Conservation (phyloP, 2,888 invertebrate species). For the Lacanobia oleracea region DNA sequence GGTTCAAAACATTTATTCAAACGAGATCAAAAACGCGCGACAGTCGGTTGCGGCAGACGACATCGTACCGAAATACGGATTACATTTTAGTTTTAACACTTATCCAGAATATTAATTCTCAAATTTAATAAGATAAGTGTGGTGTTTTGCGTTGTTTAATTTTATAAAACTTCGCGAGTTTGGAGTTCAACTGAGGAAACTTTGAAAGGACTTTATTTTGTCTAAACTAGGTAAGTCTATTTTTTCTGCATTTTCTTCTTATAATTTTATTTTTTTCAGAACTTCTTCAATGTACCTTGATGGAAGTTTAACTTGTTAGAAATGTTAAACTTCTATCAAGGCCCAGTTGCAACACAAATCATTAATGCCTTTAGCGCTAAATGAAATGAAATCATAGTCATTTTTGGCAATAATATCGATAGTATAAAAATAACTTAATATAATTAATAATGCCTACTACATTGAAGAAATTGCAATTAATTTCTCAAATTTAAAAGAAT, state of each 20-base stretch:
- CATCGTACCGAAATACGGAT: slow-evolving; percentile 43
- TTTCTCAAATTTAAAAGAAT: background rate
- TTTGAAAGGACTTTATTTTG: slow-evolving; percentile 35
- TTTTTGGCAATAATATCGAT: background rate
- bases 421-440: too few relatives aligned
- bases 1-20: slow-evolving; percentile 86
- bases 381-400: background rate
- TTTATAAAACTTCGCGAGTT: slow-evolving; percentile 43
- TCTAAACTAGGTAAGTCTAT: slow-evolving; percentile 49
- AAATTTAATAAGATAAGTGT: slow-evolving; percentile 49
- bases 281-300: background rate
- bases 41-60: slow-evolving; percentile 76
- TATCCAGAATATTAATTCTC: slow-evolving; percentile 49
- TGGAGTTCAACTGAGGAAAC: slow-evolving; percentile 38
- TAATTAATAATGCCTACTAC: too few relatives aligned
- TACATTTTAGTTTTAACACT: slow-evolving; percentile 40
- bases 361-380: background rate
- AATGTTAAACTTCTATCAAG: background rate
- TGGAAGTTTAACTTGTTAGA: too few relatives aligned
- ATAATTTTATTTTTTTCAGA: background rate
- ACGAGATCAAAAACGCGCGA: slow-evolving; percentile 86
- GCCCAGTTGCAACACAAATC: background rate
- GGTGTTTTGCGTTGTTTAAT: slow-evolving; percentile 44
- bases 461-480: background rate
- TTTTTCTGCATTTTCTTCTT: background rate